phyloP scores from a whole-genome alignment of 2,888 invertebrate genomes.

The Drosophila conformis region DNA sequence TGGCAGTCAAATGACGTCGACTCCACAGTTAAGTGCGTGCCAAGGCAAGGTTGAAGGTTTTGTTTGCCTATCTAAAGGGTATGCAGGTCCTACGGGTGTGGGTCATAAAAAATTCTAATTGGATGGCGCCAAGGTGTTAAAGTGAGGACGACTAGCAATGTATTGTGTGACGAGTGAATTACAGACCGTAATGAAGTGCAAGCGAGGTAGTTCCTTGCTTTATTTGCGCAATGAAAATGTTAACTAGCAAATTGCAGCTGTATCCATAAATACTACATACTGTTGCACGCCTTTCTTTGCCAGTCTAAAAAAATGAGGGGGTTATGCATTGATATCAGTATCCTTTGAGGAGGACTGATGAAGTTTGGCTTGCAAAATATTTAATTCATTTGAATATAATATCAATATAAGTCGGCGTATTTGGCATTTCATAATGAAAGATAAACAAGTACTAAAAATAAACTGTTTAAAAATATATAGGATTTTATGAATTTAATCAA shows the following conservation, averaged over 20 bases:
- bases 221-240: conserved; percentile 51
- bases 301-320: background rate
- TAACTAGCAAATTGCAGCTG: conserved; percentile 47
- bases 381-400: background rate
- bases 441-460: too few species aligned
- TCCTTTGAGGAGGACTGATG: background rate
- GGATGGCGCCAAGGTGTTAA: conserved; percentile 53
- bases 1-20: conserved; percentile 12
- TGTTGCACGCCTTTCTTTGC: conserved; percentile 10
- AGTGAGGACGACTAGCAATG: conserved; percentile 22
- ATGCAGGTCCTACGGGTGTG: conserved; percentile 8
- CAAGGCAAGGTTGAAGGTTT: conserved; percentile 32
- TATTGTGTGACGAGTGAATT: conserved; percentile 12
- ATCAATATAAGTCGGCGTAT: background rate
- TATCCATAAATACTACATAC: conserved; percentile 36
- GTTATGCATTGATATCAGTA: background rate
- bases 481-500: background rate
- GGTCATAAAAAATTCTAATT: conserved; percentile 64
- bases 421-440: background rate
- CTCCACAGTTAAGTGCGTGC: conserved; percentile 44
- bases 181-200: conserved; percentile 50
- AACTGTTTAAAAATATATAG: background rate
- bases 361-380: background rate
- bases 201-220: conserved; percentile 27
- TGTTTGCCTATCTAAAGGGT: conserved; percentile 39